Evolutionary conservation across 2,888 invertebrate genomes (phyloP).

Genomic region (Drosophila heteroneura): DNA sequence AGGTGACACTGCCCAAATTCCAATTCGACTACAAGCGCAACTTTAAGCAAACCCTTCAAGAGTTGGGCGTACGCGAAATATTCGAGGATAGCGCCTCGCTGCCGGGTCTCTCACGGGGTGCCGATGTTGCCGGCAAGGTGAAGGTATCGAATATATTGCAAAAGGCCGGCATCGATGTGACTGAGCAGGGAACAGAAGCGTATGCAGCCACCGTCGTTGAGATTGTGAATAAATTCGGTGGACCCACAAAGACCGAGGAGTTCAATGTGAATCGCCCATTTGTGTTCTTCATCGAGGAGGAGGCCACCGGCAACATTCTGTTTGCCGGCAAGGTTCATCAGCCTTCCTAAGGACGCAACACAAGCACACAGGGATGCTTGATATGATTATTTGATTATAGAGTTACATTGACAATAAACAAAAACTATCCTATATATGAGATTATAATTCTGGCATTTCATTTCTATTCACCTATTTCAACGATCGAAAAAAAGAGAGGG

Average conservation of each 20-base stretch:
- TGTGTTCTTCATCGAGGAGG: constrained; percentile 92
- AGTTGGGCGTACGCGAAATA: constrained; percentile 91
- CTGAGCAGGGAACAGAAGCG: constrained; percentile 90
- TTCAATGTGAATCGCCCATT: constrained; percentile 92
- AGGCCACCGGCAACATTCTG: constrained; percentile 89
- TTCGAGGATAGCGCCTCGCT: constrained; percentile 90
- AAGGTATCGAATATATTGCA: constrained; percentile 90
- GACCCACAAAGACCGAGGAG: constrained; percentile 86
- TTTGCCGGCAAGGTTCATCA: constrained; percentile 91
- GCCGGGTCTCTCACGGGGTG: constrained; percentile 89
- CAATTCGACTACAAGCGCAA: constrained; percentile 90
- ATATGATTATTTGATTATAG: constrained; percentile 22
- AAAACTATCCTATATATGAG: constrained; percentile 12
- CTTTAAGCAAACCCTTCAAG: constrained; percentile 86
- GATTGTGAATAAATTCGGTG: constrained; percentile 91
- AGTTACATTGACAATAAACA: constrained; percentile 31
- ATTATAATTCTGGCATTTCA: not conserved
- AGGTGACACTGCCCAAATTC: constrained; percentile 90
- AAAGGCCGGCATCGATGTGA: constrained; percentile 91
- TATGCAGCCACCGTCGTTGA: constrained; percentile 88
- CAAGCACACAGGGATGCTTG: constrained; percentile 16
- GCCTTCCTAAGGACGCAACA: constrained; percentile 84
- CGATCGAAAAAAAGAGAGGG: not conserved
- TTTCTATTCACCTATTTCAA: not conserved
- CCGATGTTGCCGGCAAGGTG: constrained; percentile 87